Conservation (phyloP, 2,888 invertebrate species). For the Caenorhabditis angaria region DNA sequence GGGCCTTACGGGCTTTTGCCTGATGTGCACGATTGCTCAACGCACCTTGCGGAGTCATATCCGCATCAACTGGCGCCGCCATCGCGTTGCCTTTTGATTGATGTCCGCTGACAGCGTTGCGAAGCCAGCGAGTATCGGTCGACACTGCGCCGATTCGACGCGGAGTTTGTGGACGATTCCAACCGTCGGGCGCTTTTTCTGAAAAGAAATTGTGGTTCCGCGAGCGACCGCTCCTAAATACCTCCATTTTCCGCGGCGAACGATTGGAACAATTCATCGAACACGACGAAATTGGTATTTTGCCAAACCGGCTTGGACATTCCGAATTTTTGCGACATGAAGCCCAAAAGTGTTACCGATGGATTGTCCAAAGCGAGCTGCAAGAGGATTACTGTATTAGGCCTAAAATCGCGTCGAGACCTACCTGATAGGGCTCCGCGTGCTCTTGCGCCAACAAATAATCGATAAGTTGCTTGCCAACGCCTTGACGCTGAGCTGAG, state of each 20-base stretch:
- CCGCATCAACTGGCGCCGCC: slow-evolving; percentile 58
- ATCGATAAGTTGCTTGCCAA: slow-evolving; percentile 86
- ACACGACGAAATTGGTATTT: slow-evolving; percentile 88
- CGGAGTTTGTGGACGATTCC: slow-evolving; percentile 66
- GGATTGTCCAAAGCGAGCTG: slow-evolving; percentile 88
- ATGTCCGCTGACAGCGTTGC: slow-evolving; percentile 63
- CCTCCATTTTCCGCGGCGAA: slow-evolving; percentile 41
- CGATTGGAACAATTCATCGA: slow-evolving; percentile 81
- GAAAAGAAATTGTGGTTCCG: slow-evolving; percentile 6
- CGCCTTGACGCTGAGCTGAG: slow-evolving; percentile 84
- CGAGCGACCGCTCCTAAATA: too few relatives aligned
- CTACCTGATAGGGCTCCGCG: slow-evolving; percentile 54
- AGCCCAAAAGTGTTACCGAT: slow-evolving; percentile 86
- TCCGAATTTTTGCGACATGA: slow-evolving; percentile 85
- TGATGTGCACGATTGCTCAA: slow-evolving; percentile 62
- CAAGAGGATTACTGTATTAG: not conserved
- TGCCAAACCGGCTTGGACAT: slow-evolving; percentile 81
- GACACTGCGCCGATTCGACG: slow-evolving; percentile 57
- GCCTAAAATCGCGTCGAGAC: not conserved
- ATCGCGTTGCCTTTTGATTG: slow-evolving; percentile 60
- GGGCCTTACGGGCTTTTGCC: slow-evolving; percentile 62
- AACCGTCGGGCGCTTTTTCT: slow-evolving; percentile 65
- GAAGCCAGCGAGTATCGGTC: slow-evolving; percentile 62
- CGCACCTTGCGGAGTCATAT: slow-evolving; percentile 65
- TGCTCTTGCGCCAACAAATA: slow-evolving; percentile 79